A percentile compares a stretch with the other conserved stretches of the same genome.
phyloP scores from a whole-genome alignment of 2,888 invertebrate species.

The Campoplex capitator region DNA sequence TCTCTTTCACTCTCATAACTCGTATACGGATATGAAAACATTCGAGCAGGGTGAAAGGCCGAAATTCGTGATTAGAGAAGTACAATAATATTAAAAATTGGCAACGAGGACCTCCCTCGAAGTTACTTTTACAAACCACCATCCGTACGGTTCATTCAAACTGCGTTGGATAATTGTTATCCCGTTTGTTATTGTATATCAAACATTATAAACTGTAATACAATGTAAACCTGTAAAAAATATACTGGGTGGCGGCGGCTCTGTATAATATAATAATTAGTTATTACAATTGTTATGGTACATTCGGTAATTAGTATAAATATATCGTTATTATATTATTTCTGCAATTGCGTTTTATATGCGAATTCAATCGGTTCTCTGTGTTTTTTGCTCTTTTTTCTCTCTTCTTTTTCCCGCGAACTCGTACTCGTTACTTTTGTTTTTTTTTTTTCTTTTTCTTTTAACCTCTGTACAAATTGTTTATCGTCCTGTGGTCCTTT shows the following conservation, averaged over 20 bases:
- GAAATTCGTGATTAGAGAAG: background rate
- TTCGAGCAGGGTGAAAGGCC: background rate
- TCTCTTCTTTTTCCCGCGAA: slow-evolving; percentile 2
- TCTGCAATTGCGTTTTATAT: slow-evolving; percentile 65
- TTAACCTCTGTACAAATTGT: slow-evolving; percentile 70
- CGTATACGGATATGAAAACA: background rate
- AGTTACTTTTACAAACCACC: slow-evolving; percentile 13
- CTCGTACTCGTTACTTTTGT: slow-evolving; percentile 15
- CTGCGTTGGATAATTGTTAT: slow-evolving; percentile 68
- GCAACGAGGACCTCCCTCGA: background rate
- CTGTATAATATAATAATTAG: slow-evolving; percentile 84
- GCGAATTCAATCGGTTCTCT: slow-evolving; percentile 74
- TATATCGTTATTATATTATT: slow-evolving; percentile 81
- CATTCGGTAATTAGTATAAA: slow-evolving; percentile 80
- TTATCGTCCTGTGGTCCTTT: slow-evolving; percentile 66
- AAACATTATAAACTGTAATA: slow-evolving; percentile 85
- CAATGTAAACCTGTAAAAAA: slow-evolving; percentile 85
- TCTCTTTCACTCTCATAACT: background rate
- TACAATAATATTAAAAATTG: background rate
- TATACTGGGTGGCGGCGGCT: slow-evolving; percentile 85
- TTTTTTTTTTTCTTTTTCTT: background rate
- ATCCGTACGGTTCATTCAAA: slow-evolving; percentile 46
- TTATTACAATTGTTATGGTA: slow-evolving; percentile 81
- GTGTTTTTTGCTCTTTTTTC: slow-evolving; percentile 50
- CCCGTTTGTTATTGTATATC: slow-evolving; percentile 83